Base-by-base conservation (phyloP, 2,888 invertebrate genomes). In the Hirtodrosophila confusa region DNA sequence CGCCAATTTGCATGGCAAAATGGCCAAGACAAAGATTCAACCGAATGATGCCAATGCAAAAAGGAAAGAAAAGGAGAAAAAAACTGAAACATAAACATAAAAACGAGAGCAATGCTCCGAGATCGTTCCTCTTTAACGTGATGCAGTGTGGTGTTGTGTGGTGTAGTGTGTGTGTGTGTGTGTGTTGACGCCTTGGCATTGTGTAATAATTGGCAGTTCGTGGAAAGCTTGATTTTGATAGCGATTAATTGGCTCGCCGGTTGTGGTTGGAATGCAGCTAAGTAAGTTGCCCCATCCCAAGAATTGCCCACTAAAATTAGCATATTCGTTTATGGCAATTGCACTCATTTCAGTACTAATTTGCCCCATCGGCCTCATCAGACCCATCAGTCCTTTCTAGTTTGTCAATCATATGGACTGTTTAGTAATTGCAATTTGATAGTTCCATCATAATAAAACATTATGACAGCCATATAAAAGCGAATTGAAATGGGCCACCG, bases 121-220 rank as follows among this genome's bases (percentile, higher is more conserved):
- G 54, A 61, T 65, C 44, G 44, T 36, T 45, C 44, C 12, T 11
- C 17, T 27, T 12, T 29, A 35, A n/a, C 47, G 56, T 54, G 41
- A 55, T 17, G 44, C 27, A 31, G 31, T 43, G 56, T 60, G 48
- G 53, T 75, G 58, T 43, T 39, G 33, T 50, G 61, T 60, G 48
- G 50, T 75, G 58, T 50, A 41, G 36, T 57, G 65, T 57, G 31
- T 31, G 31, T 9, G 7, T 17, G 31, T 31, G 31, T 0, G 3
- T 31, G 4, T 31, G 31, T 62, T 80, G 84, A 86, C 86, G 86
- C 86, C 86, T 17, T 70, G 63, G 56, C 80, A 80, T 87, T 82
- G 82, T 87, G 88, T 87, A 87, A 87, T 82, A 82, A 82, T 82
- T 82, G 82, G 86, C 82, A 87, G 87, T 82, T 82, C 82, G 72